Base-by-base conservation (phyloP, 2,888 invertebrate species). In the Danaus chrysippus region DNA sequence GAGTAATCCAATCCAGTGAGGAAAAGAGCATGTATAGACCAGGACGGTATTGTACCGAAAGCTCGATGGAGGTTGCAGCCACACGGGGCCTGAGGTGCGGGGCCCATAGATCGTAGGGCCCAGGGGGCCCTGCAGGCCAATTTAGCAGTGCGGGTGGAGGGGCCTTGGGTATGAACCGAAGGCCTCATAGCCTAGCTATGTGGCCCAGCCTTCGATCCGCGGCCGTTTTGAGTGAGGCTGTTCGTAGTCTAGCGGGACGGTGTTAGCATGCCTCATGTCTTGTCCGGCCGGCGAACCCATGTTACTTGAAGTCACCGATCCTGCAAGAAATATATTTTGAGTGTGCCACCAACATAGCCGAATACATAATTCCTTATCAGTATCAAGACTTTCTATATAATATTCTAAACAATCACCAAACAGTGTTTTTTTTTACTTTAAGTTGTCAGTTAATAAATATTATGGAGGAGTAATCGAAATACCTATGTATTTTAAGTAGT, bases 171-270 rank as follows among this genome's bases (percentile, higher is more conserved):
- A 87, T 63, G 84, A 71, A 68, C 90, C 91, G 84, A 86, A 91
- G 90, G 86, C 90, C 86, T 89, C 88, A 68, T 82, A 78, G 86
- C 84, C 83, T 84, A 88, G 93, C 96, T 96, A 96, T 94, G 96
- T 96, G 86, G 95, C 94, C 98, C 98, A 98, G 67, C 95, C 95
- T 82, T 98, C 98, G 82, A 98, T 94, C 86, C 98, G 94, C 77
- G 96, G 94, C 82, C 97, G 94, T 91, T 98, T 98, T 86, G 95
- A 82, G 78, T 93, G 93, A 62, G 90, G 87, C 83, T 92, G 91
- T 73, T 93, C 92, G 76, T 93, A 93, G 74, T 92, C 92, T 54
- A 90, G 79, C 34, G 89, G 86, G 62, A 78, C 83, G 43, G 81
- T 77, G 76, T 74, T 81, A 58, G 81, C 70, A 77, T 91, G 91